Base-by-base conservation (phyloP, 92 coral and sea anemone genomes). In the Porites cylindrica region DNA sequence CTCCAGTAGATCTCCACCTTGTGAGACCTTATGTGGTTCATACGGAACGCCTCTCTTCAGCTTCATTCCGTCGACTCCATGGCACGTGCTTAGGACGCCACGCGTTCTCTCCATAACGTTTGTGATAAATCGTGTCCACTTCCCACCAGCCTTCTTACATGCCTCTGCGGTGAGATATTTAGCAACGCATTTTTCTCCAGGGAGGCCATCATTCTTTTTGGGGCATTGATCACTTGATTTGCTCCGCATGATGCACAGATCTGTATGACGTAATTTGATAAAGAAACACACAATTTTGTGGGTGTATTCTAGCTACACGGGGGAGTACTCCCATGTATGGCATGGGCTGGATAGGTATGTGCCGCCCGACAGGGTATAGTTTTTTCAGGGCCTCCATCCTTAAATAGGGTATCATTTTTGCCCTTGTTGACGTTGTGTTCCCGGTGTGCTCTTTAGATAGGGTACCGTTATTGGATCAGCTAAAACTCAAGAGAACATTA, bases 91-190 rank as follows among this genome's bases (percentile, higher is more conserved):
- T 54, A 65, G 17, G 62, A 61, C 38, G 6, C 81, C 81, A 60
- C 51, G 73, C 0, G 81, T 52, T 74, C 64, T 83, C 77, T 83
- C 88, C 51, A 61, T 17, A 24, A 72, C 63, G 32, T 83, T 83
- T 56, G 88, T 83, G n/a, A 81, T 32, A 17, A 83, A 61, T 17
- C 63, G 65, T 51, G 81, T 83, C 88, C 88, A 83, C 16, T 6
- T 63, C 13, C 88, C 81, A 1, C 76, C 66, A 26, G 75, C 75
- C 1, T 23, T 19, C 8, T 19, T 18, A 20, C 85, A 81, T 1
- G 53, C 14, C 67, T 70, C 69, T 8, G 51, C 53, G 2, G 69
- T 81, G 69, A 81, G 70, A 14, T 81, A 71, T 18, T 71, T 81
- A 7, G 85, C 85, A 6, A 70, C 85, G 32, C 85, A 81, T 10